phyloP scores from a whole-genome alignment of 2,888 invertebrate species.

The Frankliniella fusca region DNA sequence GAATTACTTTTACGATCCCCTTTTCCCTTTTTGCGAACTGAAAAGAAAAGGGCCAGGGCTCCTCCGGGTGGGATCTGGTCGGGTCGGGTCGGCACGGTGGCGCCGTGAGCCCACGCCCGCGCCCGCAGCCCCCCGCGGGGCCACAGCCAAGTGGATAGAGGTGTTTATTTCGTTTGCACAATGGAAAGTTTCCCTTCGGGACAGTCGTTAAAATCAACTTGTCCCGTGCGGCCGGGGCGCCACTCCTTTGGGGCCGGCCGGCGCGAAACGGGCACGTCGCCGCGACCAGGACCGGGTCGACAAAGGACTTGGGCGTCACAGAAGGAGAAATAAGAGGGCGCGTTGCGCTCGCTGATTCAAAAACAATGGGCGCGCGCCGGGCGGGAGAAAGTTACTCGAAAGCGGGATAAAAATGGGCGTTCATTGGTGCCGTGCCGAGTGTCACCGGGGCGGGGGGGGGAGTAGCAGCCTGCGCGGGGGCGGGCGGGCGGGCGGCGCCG shows the following conservation, averaged over 20 bases:
- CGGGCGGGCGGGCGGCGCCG: not conserved
- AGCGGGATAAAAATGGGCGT: too few species aligned
- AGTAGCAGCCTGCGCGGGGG: not conserved
- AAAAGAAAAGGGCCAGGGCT: not conserved
- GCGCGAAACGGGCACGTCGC: not conserved
- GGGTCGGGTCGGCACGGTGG: not conserved
- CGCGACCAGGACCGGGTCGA: not conserved
- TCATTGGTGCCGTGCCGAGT: too few species aligned
- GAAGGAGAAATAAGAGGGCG: not conserved
- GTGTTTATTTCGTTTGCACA: conserved; percentile 13
- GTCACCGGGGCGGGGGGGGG: too few species aligned
- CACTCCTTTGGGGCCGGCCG: not conserved
- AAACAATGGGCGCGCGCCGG: not conserved
- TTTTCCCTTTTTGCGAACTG: not conserved
- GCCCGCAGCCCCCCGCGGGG: too few species aligned
- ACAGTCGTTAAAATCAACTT: not conserved
- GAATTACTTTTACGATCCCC: not conserved
- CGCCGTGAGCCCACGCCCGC: too few species aligned
- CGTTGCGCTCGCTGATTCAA: not conserved
- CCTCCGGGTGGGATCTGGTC: not conserved
- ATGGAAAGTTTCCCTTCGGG: conserved; percentile 5
- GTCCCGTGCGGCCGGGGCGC: not conserved
- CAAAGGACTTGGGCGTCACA: too few species aligned
- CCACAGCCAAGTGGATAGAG: not conserved
- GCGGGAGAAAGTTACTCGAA: not conserved